A percentile compares a stretch with the other conserved stretches of the same genome.
phyloP scores from a whole-genome alignment of 1,140 invertebrate species.

The Drosophila arizonae region DNA sequence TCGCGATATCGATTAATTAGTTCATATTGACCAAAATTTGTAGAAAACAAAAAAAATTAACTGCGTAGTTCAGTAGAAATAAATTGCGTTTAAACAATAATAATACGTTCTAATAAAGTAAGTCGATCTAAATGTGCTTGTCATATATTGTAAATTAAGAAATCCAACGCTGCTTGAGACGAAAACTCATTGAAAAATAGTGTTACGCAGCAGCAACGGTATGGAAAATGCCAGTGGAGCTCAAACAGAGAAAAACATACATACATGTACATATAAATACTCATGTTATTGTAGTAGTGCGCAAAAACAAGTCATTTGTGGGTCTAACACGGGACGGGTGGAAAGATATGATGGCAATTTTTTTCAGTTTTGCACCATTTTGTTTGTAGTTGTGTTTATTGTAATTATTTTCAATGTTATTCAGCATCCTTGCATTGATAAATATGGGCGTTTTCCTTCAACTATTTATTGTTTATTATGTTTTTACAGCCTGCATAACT shows the following conservation, averaged over 20 bases:
- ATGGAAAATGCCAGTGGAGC: slow-evolving; percentile 68
- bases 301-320: slow-evolving; percentile 75
- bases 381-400: slow-evolving; percentile 30
- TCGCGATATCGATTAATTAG: slow-evolving; percentile 24
- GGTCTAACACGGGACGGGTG: slow-evolving; percentile 6
- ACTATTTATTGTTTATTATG: neutral
- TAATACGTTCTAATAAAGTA: slow-evolving; percentile 44
- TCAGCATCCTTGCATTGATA: slow-evolving; percentile 20
- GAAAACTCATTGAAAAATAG: slow-evolving; percentile 14
- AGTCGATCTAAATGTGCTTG: slow-evolving; percentile 33
- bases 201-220: slow-evolving; percentile 65
- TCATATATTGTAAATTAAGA: neutral
- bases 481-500: neutral
- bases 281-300: slow-evolving; percentile 46
- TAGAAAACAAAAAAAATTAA: slow-evolving; percentile 66
- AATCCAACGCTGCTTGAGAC: neutral
- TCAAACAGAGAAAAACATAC: slow-evolving; percentile 52
- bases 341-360: slow-evolving; percentile 19
- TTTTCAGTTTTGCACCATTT: slow-evolving; percentile 33
- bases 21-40: slow-evolving; percentile 46
- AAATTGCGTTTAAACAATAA: slow-evolving; percentile 41
- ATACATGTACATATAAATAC: slow-evolving; percentile 48
- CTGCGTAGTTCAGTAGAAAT: slow-evolving; percentile 71
- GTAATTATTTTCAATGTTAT: slow-evolving; percentile 20
- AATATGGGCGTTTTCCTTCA: slow-evolving; percentile 72